Evolutionary conservation across 2,113 vertebrate genomes (phyloP).

Genomic region (Tragelaphus imberbis): DNA sequence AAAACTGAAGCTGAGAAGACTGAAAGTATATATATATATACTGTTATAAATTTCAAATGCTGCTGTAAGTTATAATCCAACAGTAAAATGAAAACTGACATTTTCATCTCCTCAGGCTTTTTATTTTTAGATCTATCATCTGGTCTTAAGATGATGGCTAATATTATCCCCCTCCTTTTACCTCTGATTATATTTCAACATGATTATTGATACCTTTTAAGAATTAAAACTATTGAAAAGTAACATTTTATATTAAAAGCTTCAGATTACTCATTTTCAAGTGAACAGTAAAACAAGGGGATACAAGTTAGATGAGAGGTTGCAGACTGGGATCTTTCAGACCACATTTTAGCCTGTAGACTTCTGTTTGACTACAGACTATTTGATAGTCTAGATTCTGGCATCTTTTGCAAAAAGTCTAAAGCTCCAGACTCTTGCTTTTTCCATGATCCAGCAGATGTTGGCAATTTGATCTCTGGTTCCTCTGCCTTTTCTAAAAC

Average conservation of each 20-base stretch:
- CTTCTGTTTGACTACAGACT: neutral
- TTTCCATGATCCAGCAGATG: too few relatives aligned
- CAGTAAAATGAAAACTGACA: neutral
- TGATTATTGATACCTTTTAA: neutral
- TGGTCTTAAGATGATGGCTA: neutral
- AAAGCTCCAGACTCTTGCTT: neutral
- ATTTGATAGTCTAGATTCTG: neutral
- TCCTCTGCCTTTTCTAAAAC: too few relatives aligned
- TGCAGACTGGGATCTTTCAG: neutral
- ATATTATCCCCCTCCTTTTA: neutral
- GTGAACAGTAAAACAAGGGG: neutral
- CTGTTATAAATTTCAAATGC: neutral
- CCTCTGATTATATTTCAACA: neutral
- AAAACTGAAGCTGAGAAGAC: neutral
- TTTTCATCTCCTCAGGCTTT: neutral
- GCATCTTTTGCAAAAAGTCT: neutral
- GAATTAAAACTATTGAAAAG: neutral
- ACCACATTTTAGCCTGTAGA: neutral
- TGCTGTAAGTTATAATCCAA: neutral
- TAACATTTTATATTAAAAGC: neutral
- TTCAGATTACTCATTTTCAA: neutral
- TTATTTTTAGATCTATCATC: constrained; percentile 31
- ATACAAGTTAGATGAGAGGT: neutral
- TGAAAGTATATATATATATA: neutral
- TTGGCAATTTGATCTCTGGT: too few relatives aligned